Conservation (phyloP, 2,888 invertebrate species). For the Calameuta pallipes region DNA sequence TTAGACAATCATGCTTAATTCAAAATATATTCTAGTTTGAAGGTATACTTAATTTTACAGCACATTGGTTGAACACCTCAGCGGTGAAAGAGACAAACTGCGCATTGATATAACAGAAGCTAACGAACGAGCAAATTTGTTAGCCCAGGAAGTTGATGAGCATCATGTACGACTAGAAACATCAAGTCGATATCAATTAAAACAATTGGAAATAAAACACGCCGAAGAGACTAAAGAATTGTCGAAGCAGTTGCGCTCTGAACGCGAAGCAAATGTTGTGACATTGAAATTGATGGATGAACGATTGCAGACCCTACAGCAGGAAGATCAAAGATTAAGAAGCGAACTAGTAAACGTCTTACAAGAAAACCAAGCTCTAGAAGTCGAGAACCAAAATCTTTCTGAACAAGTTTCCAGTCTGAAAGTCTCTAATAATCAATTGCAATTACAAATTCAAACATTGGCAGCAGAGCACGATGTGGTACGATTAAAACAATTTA, state of each 20-base stretch:
- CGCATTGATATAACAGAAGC: conserved; percentile 83
- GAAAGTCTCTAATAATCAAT: conserved; percentile 67
- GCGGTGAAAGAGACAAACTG: conserved; percentile 84
- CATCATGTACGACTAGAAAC: conserved; percentile 86
- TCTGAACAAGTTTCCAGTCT: conserved; percentile 74
- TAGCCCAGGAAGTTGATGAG: conserved; percentile 94
- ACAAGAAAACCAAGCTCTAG: conserved; percentile 74
- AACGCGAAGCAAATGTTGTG: conserved; percentile 78
- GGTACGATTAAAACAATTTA: conserved; percentile 22
- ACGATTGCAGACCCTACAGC: conserved; percentile 74
- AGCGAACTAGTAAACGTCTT: conserved; percentile 73
- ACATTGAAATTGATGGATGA: conserved; percentile 73
- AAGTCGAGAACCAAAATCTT: conserved; percentile 73
- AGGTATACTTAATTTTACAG: conserved; percentile 48
- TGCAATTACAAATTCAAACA: conserved; percentile 68
- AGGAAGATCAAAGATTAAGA: conserved; percentile 76
- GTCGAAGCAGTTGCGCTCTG: conserved; percentile 76
- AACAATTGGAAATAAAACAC: conserved; percentile 81
- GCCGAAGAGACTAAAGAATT: conserved; percentile 80
- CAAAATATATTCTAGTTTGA: background rate
- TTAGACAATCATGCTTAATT: background rate
- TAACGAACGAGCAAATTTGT: conserved; percentile 80
- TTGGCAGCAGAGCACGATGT: conserved; percentile 55
- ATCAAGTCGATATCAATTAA: conserved; percentile 74
- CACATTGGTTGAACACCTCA: conserved; percentile 73